Evolutionary conservation across 2,113 vertebrate genomes (phyloP).

Genomic region (Chauna torquata): DNA sequence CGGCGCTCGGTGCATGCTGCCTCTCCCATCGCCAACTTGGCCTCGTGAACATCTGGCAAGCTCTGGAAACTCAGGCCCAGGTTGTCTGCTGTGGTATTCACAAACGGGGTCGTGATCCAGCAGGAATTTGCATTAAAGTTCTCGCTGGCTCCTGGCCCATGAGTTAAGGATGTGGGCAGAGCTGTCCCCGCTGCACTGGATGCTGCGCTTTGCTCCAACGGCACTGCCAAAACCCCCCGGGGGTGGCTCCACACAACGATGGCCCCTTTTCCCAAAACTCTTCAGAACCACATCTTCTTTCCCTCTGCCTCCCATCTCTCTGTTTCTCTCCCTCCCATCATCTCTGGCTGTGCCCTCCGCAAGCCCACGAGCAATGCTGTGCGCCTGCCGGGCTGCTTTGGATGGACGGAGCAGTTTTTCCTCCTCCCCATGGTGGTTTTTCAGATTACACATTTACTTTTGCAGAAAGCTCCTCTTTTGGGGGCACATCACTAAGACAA

Average conservation of each 20-base stretch:
- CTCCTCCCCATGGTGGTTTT: not conserved
- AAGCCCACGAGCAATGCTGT: rapidly evolving
- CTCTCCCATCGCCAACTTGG: not conserved
- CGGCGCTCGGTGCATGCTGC: rapidly evolving
- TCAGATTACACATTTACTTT: not conserved
- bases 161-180: not conserved
- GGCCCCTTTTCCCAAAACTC: not conserved
- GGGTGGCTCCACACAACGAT: not conserved
- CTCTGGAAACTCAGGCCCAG: not conserved
- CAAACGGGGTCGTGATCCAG: not conserved
- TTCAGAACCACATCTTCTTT: not conserved
- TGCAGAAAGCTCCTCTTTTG: not conserved
- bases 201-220: not conserved
- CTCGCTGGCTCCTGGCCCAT: not conserved
- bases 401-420: not conserved
- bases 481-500: not conserved
- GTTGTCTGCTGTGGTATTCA: not conserved
- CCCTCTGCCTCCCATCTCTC: not conserved
- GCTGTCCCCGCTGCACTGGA: rapidly evolving
- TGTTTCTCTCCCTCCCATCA: rapidly evolving
- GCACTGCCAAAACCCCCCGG: rapidly evolving
- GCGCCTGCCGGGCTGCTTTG: not conserved
- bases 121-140: not conserved
- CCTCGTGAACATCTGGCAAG: not conserved
- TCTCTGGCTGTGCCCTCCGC: not conserved